These are phyloP conservation scores for Etheostoma perlongum DNA, from an alignment of 2,797 vertebrate species.

Conservation along the genomic window DNA sequence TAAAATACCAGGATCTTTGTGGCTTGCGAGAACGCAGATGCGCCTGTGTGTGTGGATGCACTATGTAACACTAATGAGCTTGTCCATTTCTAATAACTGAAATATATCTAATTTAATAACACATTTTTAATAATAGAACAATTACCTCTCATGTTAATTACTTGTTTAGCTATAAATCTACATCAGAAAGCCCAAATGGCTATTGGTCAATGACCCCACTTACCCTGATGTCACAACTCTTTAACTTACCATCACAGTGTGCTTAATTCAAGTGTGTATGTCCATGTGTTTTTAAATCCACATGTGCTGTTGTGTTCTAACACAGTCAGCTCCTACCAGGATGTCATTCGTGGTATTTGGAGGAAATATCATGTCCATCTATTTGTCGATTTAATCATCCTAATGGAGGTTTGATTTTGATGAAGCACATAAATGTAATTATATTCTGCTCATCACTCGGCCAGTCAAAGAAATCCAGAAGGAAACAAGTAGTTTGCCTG, in stretches of 20 bases:
- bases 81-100: constrained; percentile 31
- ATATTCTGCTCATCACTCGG: constrained; percentile 56
- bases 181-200: not conserved
- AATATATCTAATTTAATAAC: not conserved
- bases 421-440: constrained; percentile 40
- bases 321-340: not conserved
- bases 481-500: not conserved
- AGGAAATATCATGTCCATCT: constrained; percentile 24
- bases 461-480: constrained; percentile 29
- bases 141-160: constrained; percentile 18
- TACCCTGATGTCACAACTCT: constrained; percentile 4
- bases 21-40: not conserved
- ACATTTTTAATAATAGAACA: not conserved
- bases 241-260: constrained; percentile 5
- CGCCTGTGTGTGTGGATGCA: not conserved
- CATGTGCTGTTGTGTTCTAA: not conserved
- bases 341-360: constrained; percentile 38
- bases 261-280: constrained; percentile 17
- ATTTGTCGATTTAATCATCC: constrained; percentile 52
- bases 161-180: constrained; percentile 17
- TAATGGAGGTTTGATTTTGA: constrained; percentile 63
- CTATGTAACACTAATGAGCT: constrained; percentile 22
- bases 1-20: constrained; percentile 7
- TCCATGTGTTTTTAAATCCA: constrained; percentile 12
- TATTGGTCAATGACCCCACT: not conserved